Conservation (phyloP, 2,113 vertebrate genomes). For the Cyrtonyx montezumae region DNA sequence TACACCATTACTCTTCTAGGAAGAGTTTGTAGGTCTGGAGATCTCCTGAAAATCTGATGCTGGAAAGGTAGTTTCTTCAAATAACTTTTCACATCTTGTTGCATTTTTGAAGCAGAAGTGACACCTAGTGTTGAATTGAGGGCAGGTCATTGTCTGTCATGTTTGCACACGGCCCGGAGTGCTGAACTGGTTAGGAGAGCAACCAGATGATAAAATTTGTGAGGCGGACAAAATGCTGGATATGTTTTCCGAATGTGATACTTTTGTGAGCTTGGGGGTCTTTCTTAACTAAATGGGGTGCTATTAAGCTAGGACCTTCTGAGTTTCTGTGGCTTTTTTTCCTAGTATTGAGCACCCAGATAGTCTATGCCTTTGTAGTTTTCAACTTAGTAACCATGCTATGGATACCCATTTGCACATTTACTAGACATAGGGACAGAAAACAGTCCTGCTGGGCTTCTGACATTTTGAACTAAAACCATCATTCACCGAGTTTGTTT, state of each 20-base stretch:
- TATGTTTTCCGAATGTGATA: fast-evolving
- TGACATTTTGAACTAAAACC: not conserved
- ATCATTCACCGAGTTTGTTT: not conserved
- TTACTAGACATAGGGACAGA: not conserved
- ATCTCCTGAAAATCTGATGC: not conserved
- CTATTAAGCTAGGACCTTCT: not conserved
- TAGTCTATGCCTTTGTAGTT: not conserved
- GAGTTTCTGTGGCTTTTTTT: not conserved
- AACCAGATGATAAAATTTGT: not conserved
- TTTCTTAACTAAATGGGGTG: not conserved
- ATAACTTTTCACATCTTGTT: fast-evolving
- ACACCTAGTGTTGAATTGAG: not conserved
- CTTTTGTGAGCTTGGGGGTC: not conserved
- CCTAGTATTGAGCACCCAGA: not conserved
- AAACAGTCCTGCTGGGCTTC: not conserved
- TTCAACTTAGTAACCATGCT: not conserved
- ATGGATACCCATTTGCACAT: not conserved
- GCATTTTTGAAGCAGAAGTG: not conserved
- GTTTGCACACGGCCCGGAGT: not conserved
- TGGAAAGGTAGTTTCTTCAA: fast-evolving
- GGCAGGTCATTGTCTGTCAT: not conserved
- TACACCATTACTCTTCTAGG: not conserved
- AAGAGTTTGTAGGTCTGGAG: not conserved
- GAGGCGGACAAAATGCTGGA: not conserved
- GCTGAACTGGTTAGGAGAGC: not conserved